Evolutionary conservation across 2,113 vertebrate species (phyloP).

Genomic region (Protobothrops flavoviridis): DNA sequence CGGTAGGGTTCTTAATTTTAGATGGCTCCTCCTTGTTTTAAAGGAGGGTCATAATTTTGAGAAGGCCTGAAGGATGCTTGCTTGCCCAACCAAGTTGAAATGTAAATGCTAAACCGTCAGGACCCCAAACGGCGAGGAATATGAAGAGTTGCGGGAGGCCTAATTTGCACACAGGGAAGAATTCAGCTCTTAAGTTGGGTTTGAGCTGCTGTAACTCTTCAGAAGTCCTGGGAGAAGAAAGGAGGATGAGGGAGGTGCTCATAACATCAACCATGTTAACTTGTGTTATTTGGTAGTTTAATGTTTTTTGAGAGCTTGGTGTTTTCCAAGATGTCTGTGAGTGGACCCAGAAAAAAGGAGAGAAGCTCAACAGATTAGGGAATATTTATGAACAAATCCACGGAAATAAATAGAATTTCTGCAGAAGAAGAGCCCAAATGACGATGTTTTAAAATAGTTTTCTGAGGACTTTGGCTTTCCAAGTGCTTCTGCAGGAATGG

Average conservation of each 20-base stretch:
- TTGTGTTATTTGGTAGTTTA: background rate
- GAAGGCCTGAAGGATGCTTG: constrained; percentile 68
- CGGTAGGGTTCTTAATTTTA: constrained; percentile 73
- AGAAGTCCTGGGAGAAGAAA: background rate
- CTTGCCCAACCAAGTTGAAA: constrained; percentile 71
- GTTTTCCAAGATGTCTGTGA: background rate
- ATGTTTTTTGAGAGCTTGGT: background rate
- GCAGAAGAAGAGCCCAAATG: background rate
- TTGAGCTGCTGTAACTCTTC: too few species aligned
- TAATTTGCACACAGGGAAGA: background rate
- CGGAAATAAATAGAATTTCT: background rate
- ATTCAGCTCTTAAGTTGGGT: background rate
- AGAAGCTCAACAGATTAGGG: too few species aligned
- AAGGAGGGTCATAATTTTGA: constrained; percentile 73
- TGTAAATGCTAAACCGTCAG: constrained; percentile 45
- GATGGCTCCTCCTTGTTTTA: constrained; percentile 66
- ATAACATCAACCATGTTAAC: background rate
- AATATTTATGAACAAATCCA: background rate
- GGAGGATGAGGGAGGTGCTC: background rate
- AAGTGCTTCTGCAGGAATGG: background rate
- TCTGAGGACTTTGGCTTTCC: background rate
- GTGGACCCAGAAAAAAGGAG: too few species aligned
- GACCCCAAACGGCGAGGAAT: background rate
- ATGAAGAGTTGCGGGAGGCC: background rate
- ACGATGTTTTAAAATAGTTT: background rate